Evolutionary conservation across 2,888 invertebrate genomes (phyloP), one percentile per base, ranked within the genome.

Genomic region (Steinernema scapterisci): DNA sequence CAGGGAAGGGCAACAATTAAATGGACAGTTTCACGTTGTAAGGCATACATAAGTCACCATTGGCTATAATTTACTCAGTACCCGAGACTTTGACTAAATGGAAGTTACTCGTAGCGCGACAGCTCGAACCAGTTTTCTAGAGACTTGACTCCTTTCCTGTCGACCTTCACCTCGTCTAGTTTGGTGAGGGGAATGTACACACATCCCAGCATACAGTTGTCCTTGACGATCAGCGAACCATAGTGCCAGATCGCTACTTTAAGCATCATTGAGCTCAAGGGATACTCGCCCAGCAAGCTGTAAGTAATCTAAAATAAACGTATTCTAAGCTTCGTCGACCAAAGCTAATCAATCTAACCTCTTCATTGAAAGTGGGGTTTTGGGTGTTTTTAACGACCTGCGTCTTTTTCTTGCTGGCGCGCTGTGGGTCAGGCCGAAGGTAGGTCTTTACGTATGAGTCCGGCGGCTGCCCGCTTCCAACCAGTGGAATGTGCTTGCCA

Each of bases 331-430:
- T n/a, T n/a, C n/a, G n/a, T n/a, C n/a, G n/a, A n/a, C n/a, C n/a
- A n/a, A n/a, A n/a, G n/a, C n/a, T n/a, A n/a, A n/a, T n/a, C n/a
- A n/a, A n/a, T 23, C 72, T 89, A 89, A 94, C 94, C 93, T 95
- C 95, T 91, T 96, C 95, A 94, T 97, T 97, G 89, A 95, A 97
- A 21, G 95, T 95, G 0, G 97, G 97, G 89, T 96, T 95, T 85
- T 94, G 94, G 87, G 94, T 94, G 81, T 93, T 93, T 84, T 93
- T 93, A 0, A 95, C 92, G 0, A 95, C 94, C 89, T 95, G 94
- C 0, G 97, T 97, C 89, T 99, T 99, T 72, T 95, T 91, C 89
- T 99, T 99, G 19, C 97, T 92, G 89, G 96, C 96, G 74, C 92
- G 92, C 25, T 92, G 92, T 63, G 44, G 48, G 38, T 74, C 44